Conservation (phyloP, 2,797 vertebrate genomes). For the Gallinago solitaria region DNA sequence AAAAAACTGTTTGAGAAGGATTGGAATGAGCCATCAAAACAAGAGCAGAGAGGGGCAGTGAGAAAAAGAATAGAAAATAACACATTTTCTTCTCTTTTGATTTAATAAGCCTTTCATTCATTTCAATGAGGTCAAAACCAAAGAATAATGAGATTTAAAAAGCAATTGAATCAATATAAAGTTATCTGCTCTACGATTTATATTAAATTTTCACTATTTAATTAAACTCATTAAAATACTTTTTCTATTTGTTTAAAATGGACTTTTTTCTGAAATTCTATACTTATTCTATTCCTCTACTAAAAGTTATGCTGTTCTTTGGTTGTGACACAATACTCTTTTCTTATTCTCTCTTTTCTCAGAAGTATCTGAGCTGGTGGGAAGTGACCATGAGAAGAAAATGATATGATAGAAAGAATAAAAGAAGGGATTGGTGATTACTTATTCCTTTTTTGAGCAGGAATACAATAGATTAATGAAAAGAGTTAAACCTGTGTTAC, state of each 20-base stretch:
- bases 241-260: neutral
- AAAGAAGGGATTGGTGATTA: neutral
- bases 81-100: neutral
- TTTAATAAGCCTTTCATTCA: neutral
- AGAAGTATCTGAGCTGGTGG: fast-evolving
- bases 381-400: neutral
- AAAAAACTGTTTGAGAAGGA: neutral
- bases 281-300: neutral
- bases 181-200: neutral
- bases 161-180: neutral
- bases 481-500: neutral
- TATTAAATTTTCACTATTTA: neutral
- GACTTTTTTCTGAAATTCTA: neutral
- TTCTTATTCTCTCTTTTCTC: neutral
- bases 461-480: neutral
- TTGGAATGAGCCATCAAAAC: neutral
- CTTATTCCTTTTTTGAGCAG: neutral
- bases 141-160: neutral
- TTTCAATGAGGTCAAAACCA: neutral
- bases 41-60: neutral
- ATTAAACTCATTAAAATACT: neutral
- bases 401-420: neutral
- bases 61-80: neutral
- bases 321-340: neutral
- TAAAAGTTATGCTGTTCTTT: neutral